Conservation (phyloP, 2,113 vertebrate genomes). For the Pollachius pollachius region DNA sequence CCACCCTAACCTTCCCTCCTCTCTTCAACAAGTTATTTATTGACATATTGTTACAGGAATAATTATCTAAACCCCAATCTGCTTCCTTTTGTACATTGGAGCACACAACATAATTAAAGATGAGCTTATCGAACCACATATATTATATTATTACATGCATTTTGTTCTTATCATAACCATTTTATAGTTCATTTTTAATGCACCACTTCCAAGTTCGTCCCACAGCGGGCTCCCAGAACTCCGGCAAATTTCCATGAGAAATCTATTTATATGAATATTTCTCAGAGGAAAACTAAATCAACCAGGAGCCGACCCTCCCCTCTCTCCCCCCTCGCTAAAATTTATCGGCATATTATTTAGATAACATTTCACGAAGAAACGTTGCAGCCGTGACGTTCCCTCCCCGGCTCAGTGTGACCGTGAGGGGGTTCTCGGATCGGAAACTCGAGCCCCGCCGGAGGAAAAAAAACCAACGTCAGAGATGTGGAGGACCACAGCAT, state of each 20-base stretch:
- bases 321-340: no score
- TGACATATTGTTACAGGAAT: no score
- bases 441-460: background rate
- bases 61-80: no score
- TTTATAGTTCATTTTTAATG: no score
- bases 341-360: background rate
- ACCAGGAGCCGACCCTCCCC: background rate
- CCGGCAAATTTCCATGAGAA: background rate
- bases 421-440: background rate
- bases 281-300: background rate
- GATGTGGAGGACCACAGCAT: conserved; percentile 18
- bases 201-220: background rate
- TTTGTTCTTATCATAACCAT: no score
- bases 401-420: background rate
- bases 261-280: background rate
- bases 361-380: background rate
- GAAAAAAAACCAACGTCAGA: background rate
- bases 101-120: no score
- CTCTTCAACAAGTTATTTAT: no score
- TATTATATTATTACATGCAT: no score
- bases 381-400: background rate
- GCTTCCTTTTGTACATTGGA: no score
- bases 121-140: no score
- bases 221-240: background rate
- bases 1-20: no score